These are phyloP conservation scores for Caenorhabditis virilis DNA, from an alignment of 2,888 invertebrate species.

Conservation along the genomic window DNA sequence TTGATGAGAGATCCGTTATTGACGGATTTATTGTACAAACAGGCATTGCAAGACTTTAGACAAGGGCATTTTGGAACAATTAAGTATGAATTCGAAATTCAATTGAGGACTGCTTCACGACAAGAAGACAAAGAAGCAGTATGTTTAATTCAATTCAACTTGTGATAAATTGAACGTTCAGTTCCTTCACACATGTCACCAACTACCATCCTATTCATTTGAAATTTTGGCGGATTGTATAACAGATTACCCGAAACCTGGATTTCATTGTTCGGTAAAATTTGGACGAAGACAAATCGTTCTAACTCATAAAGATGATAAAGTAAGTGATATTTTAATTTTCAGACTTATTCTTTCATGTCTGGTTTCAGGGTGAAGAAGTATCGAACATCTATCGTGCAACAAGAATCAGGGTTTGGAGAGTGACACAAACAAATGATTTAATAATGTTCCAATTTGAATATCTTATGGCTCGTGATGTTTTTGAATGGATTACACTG, in stretches of 20 bases:
- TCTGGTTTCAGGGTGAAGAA: neutral
- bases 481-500: conserved; percentile 88
- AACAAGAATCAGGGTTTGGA: conserved; percentile 94
- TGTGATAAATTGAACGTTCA: conserved; percentile 70
- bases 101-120: conserved; percentile 24
- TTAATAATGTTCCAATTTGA: conserved; percentile 60
- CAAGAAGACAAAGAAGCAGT: conserved; percentile 33
- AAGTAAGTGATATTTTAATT: too few species aligned
- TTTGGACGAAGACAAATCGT: conserved; percentile 75
- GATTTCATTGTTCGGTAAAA: conserved; percentile 76
- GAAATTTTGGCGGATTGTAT: conserved; percentile 77
- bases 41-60: conserved; percentile 41
- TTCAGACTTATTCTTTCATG: too few species aligned
- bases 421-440: conserved; percentile 74
- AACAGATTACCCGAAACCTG: conserved; percentile 33
- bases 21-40: conserved; percentile 52
- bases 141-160: neutral
- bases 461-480: conserved; percentile 55
- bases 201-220: conserved; percentile 86
- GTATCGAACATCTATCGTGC: conserved; percentile 80
- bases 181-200: conserved; percentile 84
- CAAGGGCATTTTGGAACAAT: conserved; percentile 17
- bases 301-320: conserved; percentile 29
- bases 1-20: conserved; percentile 52
- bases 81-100: conserved; percentile 22